A percentile compares a stretch with the other conserved stretches of the same genome.
Evolutionary conservation across 2,888 invertebrate species (phyloP).

Genomic region (Lissocephala sabroskyi): DNA sequence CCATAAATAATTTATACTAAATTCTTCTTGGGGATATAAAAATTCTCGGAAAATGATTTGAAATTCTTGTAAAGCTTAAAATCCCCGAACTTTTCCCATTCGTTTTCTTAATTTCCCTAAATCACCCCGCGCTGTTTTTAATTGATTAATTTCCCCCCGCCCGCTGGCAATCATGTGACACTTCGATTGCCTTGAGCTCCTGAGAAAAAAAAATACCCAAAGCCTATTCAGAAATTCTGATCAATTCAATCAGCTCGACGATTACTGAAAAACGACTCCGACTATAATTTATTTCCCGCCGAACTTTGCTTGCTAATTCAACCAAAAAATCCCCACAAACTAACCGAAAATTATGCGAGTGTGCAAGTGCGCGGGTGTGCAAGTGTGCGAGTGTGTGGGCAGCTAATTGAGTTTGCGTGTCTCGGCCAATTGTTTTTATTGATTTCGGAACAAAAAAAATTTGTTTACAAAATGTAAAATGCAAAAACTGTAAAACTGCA

Average conservation of each 20-base stretch:
- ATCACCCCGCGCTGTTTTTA: too few relatives aligned
- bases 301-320: too few relatives aligned
- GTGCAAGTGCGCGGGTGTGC: slow-evolving; percentile 14
- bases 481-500: slow-evolving; percentile 10
- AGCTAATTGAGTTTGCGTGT: slow-evolving; percentile 63
- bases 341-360: background rate
- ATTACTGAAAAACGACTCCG: too few relatives aligned
- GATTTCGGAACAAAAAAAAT: slow-evolving; percentile 44
- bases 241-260: background rate
- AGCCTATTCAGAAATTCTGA: background rate
- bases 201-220: background rate
- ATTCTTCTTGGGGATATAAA: background rate
- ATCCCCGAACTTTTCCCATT: background rate
- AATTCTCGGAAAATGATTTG: background rate
- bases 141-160: too few relatives aligned
- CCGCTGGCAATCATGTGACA: too few relatives aligned
- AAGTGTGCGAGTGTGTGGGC: slow-evolving; percentile 19
- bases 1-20: too few relatives aligned
- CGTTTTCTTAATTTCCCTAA: background rate
- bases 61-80: background rate
- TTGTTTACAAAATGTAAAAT: slow-evolving; percentile 41
- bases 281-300: too few relatives aligned
- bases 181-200: too few relatives aligned
- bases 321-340: too few relatives aligned
- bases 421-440: slow-evolving; percentile 50